A percentile compares a stretch with the other conserved stretches of the same genome.
Evolutionary conservation across 2,113 vertebrate genomes (phyloP).

Genomic region (Zootoca vivipara): DNA sequence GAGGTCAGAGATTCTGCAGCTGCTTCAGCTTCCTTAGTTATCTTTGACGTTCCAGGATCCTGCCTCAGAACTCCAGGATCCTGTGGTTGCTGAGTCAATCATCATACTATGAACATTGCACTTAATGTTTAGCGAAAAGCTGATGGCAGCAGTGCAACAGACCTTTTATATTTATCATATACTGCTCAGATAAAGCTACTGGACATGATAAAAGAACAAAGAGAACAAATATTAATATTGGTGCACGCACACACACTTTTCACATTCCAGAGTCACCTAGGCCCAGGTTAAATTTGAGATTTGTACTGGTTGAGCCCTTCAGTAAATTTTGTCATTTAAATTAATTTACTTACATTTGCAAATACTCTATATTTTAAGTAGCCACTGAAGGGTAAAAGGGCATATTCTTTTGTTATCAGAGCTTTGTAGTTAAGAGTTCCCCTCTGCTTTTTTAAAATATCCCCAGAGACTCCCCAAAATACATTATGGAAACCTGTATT

Average conservation of each 20-base stretch:
- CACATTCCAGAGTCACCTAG: neutral
- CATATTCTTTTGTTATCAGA: neutral
- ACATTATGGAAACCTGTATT: too few relatives aligned
- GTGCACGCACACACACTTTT: neutral
- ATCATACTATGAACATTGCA: too few relatives aligned
- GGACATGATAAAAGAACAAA: neutral
- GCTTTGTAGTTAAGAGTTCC: neutral
- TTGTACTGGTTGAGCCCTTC: neutral
- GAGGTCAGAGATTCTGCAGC: too few relatives aligned
- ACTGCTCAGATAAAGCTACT: neutral
- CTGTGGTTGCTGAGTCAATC: neutral
- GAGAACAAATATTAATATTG: too few relatives aligned
- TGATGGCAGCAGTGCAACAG: neutral
- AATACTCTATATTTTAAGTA: neutral
- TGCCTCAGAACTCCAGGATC: neutral
- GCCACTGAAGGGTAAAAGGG: neutral
- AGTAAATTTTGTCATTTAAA: neutral
- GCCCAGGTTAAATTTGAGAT: neutral
- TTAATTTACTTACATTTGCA: neutral
- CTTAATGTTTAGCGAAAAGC: neutral
- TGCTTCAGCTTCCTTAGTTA: too few relatives aligned
- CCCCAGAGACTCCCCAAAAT: too few relatives aligned
- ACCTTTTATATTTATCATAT: neutral
- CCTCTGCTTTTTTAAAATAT: too few relatives aligned
- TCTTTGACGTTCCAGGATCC: neutral